Percentiles rank a stretch among this genome's conserved stretches.
Conservation (phyloP, 2,113 vertebrate species). For the Rattus rattus region DNA sequence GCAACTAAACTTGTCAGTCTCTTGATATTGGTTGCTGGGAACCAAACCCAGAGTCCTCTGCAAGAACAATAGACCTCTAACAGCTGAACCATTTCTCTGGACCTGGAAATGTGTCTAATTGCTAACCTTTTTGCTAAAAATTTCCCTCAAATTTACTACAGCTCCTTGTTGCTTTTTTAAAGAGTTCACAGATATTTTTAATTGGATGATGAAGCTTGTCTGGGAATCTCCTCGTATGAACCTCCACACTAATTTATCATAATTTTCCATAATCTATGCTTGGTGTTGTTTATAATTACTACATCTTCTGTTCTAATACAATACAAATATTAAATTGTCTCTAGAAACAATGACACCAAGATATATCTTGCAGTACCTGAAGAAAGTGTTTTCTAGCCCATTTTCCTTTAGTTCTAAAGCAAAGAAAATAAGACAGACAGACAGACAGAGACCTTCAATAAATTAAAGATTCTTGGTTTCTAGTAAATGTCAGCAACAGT, state of each 20-base stretch:
- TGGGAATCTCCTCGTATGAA: not conserved
- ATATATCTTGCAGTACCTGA: not conserved
- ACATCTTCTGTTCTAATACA: not conserved
- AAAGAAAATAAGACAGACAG: not conserved
- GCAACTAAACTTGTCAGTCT: not conserved
- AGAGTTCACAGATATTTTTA: not conserved
- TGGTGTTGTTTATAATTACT: not conserved
- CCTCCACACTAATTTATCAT: not conserved
- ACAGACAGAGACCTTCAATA: not conserved
- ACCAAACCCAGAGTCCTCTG: not conserved
- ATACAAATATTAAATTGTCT: not conserved
- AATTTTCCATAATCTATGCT: not conserved
- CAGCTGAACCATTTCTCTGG: not conserved
- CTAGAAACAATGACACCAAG: not conserved
- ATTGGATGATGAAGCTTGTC: not conserved
- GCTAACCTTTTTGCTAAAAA: not conserved
- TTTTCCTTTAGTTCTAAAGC: not conserved
- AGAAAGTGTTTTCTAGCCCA: not conserved
- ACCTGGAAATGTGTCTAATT: not conserved
- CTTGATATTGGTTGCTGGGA: not conserved
- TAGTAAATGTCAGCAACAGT: not conserved
- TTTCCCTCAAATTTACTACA: not conserved
- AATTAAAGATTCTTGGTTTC: not conserved
- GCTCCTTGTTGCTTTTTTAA: slow-evolving; percentile 2
- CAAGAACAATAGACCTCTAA: not conserved